Conservation (phyloP, 2,888 invertebrate species). For the Drosophila siamana region DNA sequence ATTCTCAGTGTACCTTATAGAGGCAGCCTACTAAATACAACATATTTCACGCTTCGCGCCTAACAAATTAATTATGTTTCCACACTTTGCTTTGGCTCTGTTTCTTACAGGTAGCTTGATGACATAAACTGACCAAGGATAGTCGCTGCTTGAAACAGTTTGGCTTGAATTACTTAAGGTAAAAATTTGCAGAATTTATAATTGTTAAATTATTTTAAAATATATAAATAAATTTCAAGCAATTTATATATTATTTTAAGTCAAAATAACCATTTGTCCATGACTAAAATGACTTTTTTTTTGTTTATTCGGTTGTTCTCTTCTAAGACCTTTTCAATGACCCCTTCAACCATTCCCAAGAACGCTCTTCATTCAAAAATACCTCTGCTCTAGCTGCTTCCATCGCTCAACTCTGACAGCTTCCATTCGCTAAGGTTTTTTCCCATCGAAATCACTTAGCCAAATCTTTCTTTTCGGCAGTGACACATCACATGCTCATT, state of each 20-base stretch:
- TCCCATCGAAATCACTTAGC: slow-evolving; percentile 49
- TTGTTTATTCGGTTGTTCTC: neutral
- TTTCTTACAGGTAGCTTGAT: slow-evolving; percentile 41
- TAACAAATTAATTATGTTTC: slow-evolving; percentile 62
- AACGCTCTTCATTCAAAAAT: slow-evolving; percentile 1
- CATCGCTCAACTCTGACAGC: slow-evolving; percentile 15
- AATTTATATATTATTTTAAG: too few species aligned
- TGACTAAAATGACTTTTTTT: too few species aligned
- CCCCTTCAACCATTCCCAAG: neutral
- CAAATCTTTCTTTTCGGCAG: slow-evolving; percentile 35
- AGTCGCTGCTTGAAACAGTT: slow-evolving; percentile 3
- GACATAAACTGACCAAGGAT: slow-evolving; percentile 30
- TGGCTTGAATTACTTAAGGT: neutral
- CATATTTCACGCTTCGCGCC: slow-evolving; percentile 48
- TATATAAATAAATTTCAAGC: too few species aligned
- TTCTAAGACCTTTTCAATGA: neutral
- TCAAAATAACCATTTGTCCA: too few species aligned
- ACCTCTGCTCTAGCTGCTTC: neutral
- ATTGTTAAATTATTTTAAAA: too few species aligned
- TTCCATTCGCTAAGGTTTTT: neutral
- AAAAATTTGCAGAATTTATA: neutral
- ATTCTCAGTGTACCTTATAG: slow-evolving; percentile 18
- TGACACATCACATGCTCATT: slow-evolving; percentile 57
- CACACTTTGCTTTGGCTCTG: slow-evolving; percentile 1
- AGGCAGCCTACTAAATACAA: slow-evolving; percentile 45